phyloP scores from a whole-genome alignment of 1,140 invertebrate genomes.

The Pollicipes pollicipes region DNA sequence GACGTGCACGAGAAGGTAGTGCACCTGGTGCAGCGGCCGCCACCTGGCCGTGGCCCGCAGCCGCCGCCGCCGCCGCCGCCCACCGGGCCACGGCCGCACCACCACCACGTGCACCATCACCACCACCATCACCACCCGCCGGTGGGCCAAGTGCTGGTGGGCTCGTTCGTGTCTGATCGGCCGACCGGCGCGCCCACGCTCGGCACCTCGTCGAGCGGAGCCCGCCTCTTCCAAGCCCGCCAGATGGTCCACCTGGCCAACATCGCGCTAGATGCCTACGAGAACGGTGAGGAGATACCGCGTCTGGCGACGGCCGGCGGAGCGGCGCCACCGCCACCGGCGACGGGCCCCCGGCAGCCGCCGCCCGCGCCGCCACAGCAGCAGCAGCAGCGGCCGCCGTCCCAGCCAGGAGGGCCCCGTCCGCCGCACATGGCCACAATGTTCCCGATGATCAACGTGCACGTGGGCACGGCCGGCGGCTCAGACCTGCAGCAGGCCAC shows the following conservation, averaged over 20 bases:
- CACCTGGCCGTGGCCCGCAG: constrained; percentile 37
- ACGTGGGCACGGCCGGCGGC: no score
- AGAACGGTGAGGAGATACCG: neutral
- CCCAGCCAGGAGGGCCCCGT: no score
- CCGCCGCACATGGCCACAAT: no score
- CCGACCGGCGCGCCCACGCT: neutral
- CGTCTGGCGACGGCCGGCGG: no score
- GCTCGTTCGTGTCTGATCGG: neutral
- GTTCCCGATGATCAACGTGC: no score
- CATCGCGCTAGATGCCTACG: neutral
- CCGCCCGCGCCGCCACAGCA: no score
- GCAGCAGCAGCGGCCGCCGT: no score
- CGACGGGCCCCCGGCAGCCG: no score
- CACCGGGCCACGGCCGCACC: constrained; percentile 12
- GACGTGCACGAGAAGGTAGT: constrained; percentile 83
- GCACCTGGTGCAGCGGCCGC: constrained; percentile 69
- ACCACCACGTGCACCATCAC: constrained; percentile 16
- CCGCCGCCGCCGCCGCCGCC: constrained; percentile 13
- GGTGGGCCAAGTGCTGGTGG: constrained; percentile 35
- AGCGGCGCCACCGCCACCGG: no score
- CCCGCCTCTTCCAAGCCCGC: neutral
- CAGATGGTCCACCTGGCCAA: neutral
- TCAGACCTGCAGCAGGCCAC: no score
- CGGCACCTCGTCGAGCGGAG: neutral
- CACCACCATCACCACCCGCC: constrained; percentile 25